Percentiles rank a stretch among this genome's conserved stretches.
Conservation (phyloP, 2,113 vertebrate genomes). For the Oreochromis niloticus region DNA sequence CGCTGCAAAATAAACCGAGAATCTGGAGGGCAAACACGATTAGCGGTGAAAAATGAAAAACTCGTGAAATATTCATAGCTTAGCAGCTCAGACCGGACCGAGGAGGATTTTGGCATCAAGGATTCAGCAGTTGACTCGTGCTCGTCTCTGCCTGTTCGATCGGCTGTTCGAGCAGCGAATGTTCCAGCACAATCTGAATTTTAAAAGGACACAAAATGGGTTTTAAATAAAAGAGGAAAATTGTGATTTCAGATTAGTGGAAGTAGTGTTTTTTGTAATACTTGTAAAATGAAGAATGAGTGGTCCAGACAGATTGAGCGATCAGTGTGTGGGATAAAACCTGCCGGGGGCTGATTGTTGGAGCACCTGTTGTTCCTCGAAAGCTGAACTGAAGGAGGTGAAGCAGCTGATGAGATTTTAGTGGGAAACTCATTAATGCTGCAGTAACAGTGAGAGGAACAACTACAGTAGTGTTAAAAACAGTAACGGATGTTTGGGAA, state of each 20-base stretch:
- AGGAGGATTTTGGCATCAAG: not conserved
- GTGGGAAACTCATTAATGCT: not conserved
- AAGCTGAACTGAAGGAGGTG: not conserved
- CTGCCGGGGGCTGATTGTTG: not conserved
- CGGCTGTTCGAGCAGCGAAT: not conserved
- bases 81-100: not conserved
- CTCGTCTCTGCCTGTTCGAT: not conserved
- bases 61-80: not conserved
- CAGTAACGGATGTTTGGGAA: not conserved
- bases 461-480: not conserved
- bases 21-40: not conserved
- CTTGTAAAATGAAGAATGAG: not conserved
- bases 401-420: not conserved
- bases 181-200: not conserved
- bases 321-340: not conserved
- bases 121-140: not conserved
- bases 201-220: rapidly evolving
- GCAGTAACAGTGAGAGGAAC: not conserved
- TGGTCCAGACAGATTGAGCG: not conserved
- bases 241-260: not conserved
- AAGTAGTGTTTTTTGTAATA: not conserved
- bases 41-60: rapidly evolving
- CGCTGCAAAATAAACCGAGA: not conserved
- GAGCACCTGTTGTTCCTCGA: not conserved
- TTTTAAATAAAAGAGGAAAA: not conserved